Evolutionary conservation across 2,113 vertebrate species (phyloP), one percentile per base, ranked within the genome.

Genomic region (Aspiorhynchus laticeps): DNA sequence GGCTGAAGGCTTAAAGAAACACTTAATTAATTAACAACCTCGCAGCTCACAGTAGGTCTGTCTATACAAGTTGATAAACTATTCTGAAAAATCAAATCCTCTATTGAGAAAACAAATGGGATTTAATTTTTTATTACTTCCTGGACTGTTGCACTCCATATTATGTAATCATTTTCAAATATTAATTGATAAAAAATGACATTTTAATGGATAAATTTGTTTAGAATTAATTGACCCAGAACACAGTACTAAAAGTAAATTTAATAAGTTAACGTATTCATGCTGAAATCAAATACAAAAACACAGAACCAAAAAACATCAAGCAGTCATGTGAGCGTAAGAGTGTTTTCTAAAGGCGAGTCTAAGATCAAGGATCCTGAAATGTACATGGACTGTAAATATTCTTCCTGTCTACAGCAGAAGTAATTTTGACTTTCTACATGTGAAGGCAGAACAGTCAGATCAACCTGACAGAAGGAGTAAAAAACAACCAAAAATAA

Each of bases 201-300:
- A 59, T 24, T 24, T 59, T 59, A 24, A 59, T 24, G 53, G 53
- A 24, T 24, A 53, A 1, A 8, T 56, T 21, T 38, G 4, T 12
- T 24, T 73, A 24, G 36, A 74, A 74, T 74, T 24, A 74, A 74
- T 1, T n/a, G 36, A 74, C 21, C 38, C 71, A 12, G 71, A 74
- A 41, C 43, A 28, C 43, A 2, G 3, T 33, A 95, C 93, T 96
- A 95, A 96, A 95, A 95, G 94, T 91, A 96, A 95, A 94, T 94
- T 98, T 98, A 98, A 99, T 99, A 98, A 98, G 98, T 99, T 98
- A 99, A 97, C 95, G 92, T 93, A 92, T 93, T 94, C 97, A 98
- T 98, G 97, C 97, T 90, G 93, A 95, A 94, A 93, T 94, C 94
- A 95, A 96, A 94, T 97, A 96, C 94, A 97, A 97, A 95, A 90